Percentiles rank a stretch among this genome's conserved stretches.
phyloP scores from a whole-genome alignment of 2,113 vertebrate species.

The Columba livia region DNA sequence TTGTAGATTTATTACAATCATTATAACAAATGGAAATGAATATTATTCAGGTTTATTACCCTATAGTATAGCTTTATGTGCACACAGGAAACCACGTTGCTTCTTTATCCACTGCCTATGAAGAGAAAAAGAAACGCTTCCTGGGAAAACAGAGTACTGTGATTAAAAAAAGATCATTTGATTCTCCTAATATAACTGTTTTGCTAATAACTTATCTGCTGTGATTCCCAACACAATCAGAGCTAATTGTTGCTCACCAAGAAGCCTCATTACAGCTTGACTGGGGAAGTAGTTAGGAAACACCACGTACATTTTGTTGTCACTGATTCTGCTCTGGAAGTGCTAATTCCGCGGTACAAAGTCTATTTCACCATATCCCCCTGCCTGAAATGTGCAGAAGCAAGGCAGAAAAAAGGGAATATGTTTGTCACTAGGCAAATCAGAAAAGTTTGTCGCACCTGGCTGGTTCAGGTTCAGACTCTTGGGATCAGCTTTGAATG shows the following conservation, averaged over 20 bases:
- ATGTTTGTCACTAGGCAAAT: neutral
- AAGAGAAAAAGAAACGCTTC: constrained; percentile 45
- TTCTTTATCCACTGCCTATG: constrained; percentile 40
- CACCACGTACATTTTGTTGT: neutral
- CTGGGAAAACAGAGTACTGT: constrained; percentile 30
- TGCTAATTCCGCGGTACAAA: neutral
- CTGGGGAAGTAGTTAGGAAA: constrained; percentile 24
- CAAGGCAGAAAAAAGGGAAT: neutral
- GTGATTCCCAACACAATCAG: constrained; percentile 69
- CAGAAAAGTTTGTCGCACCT: neutral
- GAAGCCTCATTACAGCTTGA: constrained; percentile 1
- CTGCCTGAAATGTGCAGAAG: neutral
- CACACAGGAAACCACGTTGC: constrained; percentile 43
- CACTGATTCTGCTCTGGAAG: neutral
- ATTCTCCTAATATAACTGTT: constrained; percentile 63
- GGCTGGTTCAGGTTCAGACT: neutral
- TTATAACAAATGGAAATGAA: constrained; percentile 55
- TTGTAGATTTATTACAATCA: constrained; percentile 64
- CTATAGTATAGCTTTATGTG: constrained; percentile 54
- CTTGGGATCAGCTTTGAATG: neutral
- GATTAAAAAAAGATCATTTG: constrained; percentile 61
- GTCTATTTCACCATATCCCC: neutral
- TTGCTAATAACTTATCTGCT: constrained; percentile 65
- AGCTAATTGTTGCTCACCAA: constrained; percentile 48
- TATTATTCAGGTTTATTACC: constrained; percentile 61